Evolutionary conservation across 2,113 vertebrate species (phyloP), one percentile per base, ranked within the genome.

Genomic region (Carassius gibelio): DNA sequence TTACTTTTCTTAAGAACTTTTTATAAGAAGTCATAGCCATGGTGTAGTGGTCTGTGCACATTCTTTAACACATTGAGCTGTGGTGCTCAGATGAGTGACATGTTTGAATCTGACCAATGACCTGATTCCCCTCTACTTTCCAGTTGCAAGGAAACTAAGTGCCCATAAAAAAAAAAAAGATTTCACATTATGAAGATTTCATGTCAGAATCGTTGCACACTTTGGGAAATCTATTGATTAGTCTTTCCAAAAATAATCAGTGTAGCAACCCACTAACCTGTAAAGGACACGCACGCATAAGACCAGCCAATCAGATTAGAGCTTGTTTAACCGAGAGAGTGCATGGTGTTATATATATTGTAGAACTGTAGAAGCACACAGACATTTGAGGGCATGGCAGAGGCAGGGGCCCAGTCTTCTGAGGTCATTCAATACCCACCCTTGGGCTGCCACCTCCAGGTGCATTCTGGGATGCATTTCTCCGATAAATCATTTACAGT

Each of bases 401-500:
- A 72, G 13, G 84, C 89, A 87, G 91, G 90, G 92, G 90, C 87
- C 79, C 34, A 68, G 81, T 91, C 92, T 92, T 91, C 91, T 91
- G 92, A 93, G 93, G 93, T 95, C 93, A 95, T 92, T 94, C 92
- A 91, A 94, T 95, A 94, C 93, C 88, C 85, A 89, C 90, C 93
- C 91, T 48, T 61, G 91, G 93, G 92, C 92, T 90, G 85, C 75
- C 88, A 89, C 91, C 92, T 87, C 87, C 89, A 93, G 91, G 93
- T 94, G 92, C 90, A 93, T 94, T 93, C 83, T 93, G 92, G 92
- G 93, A 92, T 91, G 91, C 88, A 91, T 92, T 93, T 94, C 93
- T 93, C 91, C 90, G 91, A 94, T 93, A 94, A 94, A 94, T 94
- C 90, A 87, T 94, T 94, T 92, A 92, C 91, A 91, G 94, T 93